These are phyloP conservation scores for Acleris sparsana DNA, from an alignment of 2,888 invertebrate genomes.

Conservation along the genomic window DNA sequence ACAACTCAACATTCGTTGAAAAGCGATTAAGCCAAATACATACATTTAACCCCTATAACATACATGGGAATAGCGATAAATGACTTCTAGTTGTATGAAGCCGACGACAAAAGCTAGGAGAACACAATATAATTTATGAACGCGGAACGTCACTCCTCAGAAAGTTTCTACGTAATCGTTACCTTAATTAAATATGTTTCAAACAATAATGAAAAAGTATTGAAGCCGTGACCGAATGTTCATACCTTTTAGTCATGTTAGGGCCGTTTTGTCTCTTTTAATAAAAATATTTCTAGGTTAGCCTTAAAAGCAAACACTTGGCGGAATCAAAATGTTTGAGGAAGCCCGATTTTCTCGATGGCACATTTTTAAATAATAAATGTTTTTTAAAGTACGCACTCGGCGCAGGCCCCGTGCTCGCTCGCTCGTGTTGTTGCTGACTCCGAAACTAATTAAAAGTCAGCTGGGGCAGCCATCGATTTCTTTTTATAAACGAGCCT, in stretches of 20 bases:
- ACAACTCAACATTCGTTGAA: no score
- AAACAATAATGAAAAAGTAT: not conserved
- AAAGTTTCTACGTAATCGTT: no score
- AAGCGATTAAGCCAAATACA: no score
- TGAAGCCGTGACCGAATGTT: slow-evolving; percentile 2
- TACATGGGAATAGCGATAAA: no score
- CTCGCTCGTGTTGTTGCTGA: slow-evolving; percentile 4
- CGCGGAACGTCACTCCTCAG: no score
- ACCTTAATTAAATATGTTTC: no score
- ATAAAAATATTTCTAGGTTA: slow-evolving; percentile 14
- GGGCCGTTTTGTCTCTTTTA: slow-evolving; percentile 12
- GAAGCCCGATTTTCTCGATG: slow-evolving; percentile 6
- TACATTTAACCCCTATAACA: no score
- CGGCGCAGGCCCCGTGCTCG: not conserved
- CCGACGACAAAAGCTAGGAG: no score
- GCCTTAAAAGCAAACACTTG: slow-evolving; percentile 14
- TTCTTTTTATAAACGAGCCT: slow-evolving; percentile 21
- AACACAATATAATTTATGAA: no score
- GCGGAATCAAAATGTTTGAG: slow-evolving; percentile 8
- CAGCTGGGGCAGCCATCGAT: slow-evolving; percentile 9
- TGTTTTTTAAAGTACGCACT: slow-evolving; percentile 15
- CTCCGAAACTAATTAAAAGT: slow-evolving; percentile 21
- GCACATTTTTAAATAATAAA: not conserved
- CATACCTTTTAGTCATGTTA: slow-evolving; percentile 21
- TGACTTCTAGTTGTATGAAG: no score